phyloP scores from a whole-genome alignment of 2,113 vertebrate species.

The Coregonus clupeaformis region DNA sequence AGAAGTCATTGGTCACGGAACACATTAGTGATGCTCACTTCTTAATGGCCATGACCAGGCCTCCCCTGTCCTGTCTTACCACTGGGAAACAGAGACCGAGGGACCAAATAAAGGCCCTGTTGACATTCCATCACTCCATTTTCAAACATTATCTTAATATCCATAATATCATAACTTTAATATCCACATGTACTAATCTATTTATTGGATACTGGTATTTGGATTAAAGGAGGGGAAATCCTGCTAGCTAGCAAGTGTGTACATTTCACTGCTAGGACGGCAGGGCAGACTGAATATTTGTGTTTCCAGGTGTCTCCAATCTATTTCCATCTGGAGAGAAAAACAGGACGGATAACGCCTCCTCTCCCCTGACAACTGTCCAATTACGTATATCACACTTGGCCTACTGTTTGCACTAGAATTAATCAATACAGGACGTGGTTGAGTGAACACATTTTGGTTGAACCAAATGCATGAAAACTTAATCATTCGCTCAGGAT shows the following conservation, averaged over 20 bases:
- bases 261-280: background rate
- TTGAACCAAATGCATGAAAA: slow-evolving; percentile 98
- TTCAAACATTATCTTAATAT: too few species aligned
- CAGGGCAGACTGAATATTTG: slow-evolving; percentile 21
- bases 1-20: slow-evolving; percentile 70
- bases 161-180: too few species aligned
- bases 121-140: too few species aligned
- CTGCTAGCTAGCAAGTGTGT: too few species aligned
- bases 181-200: too few species aligned
- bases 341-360: slow-evolving; percentile 80
- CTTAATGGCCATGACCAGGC: slow-evolving; percentile 28
- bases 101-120: too few species aligned
- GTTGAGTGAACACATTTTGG: slow-evolving; percentile 98
- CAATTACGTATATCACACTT: slow-evolving; percentile 98
- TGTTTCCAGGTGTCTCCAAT: slow-evolving; percentile 78
- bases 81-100: too few species aligned
- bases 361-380: slow-evolving; percentile 95
- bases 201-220: too few species aligned
- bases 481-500: slow-evolving; percentile 93
- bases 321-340: slow-evolving; percentile 74
- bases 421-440: slow-evolving; percentile 99
- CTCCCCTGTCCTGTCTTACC: background rate
- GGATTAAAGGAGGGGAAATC: too few species aligned
- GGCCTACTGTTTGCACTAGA: slow-evolving; percentile 96
- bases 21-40: slow-evolving; percentile 51